Evolutionary conservation across 2,797 vertebrate genomes (phyloP).

Genomic region (Caiman crocodilus): DNA sequence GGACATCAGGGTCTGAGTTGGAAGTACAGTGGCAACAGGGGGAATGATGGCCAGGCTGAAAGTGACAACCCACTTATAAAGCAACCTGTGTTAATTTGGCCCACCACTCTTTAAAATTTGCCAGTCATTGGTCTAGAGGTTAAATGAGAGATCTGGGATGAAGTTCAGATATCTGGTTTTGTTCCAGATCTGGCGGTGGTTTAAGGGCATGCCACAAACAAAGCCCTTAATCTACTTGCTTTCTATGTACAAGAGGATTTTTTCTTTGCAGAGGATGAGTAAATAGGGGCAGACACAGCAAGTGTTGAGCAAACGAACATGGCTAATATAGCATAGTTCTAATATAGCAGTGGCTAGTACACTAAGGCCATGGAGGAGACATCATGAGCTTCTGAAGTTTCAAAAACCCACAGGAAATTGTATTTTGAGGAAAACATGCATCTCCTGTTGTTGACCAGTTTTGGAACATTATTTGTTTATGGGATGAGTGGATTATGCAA

Average conservation of each 20-base stretch:
- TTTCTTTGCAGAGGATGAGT: neutral
- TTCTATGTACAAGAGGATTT: neutral
- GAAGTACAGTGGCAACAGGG: too few relatives aligned
- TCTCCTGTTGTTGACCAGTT: neutral
- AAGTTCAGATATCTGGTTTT: neutral
- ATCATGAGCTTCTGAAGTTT: neutral
- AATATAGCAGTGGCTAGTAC: neutral
- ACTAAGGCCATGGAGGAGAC: neutral
- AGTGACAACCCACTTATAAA: too few relatives aligned
- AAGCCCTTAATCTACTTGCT: neutral
- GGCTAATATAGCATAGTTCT: neutral
- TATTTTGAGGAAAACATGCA: neutral
- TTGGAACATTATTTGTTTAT: neutral
- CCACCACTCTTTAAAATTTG: neutral
- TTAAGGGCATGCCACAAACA: neutral
- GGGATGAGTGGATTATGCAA: neutral
- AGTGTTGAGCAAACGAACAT: neutral
- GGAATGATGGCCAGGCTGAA: too few relatives aligned
- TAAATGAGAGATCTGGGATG: neutral
- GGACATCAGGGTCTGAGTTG: too few relatives aligned
- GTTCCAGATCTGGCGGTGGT: neutral
- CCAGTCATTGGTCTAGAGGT: neutral
- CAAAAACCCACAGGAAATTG: neutral
- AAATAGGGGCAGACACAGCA: neutral
- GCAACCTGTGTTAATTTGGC: too few relatives aligned